These are phyloP conservation scores for Oegoconia quadripuncta DNA, from an alignment of 2,888 invertebrate species.

Conservation along the genomic window DNA sequence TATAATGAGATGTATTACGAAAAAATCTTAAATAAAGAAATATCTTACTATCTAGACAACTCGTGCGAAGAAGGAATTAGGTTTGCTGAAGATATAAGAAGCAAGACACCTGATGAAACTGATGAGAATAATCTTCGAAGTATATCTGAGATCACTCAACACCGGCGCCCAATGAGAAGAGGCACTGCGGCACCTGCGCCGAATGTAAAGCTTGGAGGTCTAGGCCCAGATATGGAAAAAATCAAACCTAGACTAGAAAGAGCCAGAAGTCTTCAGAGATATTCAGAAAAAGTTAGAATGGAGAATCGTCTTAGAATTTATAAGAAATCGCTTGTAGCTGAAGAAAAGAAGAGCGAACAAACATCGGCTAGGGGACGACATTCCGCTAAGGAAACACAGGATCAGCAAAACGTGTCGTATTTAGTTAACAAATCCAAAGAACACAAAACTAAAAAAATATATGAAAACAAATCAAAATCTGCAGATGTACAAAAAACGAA, in stretches of 20 bases:
- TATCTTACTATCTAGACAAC: constrained; percentile 40
- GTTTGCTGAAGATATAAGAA: constrained; percentile 3
- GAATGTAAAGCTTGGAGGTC: constrained; percentile 58
- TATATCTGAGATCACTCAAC: constrained; percentile 58
- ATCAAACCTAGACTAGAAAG: constrained; percentile 66
- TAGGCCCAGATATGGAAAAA: constrained; percentile 64
- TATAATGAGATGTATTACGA: constrained; percentile 70
- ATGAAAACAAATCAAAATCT: constrained; percentile 41
- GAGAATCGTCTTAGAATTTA: constrained; percentile 67
- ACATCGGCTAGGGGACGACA: constrained; percentile 24
- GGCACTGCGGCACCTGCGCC: constrained; percentile 42
- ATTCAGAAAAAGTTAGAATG: constrained; percentile 70
- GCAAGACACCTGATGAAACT: constrained; percentile 31
- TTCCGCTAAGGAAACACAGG: constrained; percentile 24
- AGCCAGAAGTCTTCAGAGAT: constrained; percentile 68
- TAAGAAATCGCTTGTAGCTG: constrained; percentile 49
- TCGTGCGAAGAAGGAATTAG: constrained; percentile 38
- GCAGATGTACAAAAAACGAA: constrained; percentile 31
- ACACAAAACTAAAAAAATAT: constrained; percentile 32
- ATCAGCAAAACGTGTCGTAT: constrained; percentile 39
- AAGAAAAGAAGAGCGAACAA: constrained; percentile 40
- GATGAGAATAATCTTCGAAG: constrained; percentile 51
- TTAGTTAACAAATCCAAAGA: constrained; percentile 51
- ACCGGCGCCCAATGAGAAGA: constrained; percentile 40
- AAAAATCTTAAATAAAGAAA: constrained; percentile 48